Evolutionary conservation across 1,140 invertebrate species (phyloP), one percentile per base, ranked within the genome.

Genomic region (Oryctes rhinoceros): DNA sequence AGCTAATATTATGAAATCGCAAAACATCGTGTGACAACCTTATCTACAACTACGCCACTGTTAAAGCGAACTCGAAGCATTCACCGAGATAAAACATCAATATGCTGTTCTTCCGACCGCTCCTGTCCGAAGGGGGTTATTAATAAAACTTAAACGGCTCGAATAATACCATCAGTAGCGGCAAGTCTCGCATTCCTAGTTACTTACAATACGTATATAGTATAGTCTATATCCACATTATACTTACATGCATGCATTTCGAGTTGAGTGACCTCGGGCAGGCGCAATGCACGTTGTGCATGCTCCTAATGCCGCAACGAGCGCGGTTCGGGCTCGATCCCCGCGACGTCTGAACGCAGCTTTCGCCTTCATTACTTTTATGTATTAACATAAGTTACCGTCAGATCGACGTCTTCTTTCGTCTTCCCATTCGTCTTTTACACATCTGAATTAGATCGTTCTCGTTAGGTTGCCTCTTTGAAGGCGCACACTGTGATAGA

Each of bases 341-440:
- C 20, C 15, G 11, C 65, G 18, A 35, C 65, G 65, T 71, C 20
- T 71, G 35, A 71, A 35, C 65, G 65, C 24, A 18, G 65, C 65
- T 71, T 18, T 71, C 65, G 65, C 65, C 65, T 71, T 71, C 65
- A 35, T 71, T 71, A 71, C 24, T 71, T 71, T 71, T 71, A 71
- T 30, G 24, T 71, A 71, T 71, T 71, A n/a, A 18, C 65, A 71
- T 71, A 71, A 71, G 37, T 71, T 71, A 24, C 65, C 65, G 18
- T 71, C 18, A 7, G 24, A 71, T 71, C 65, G 65, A 37, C 65
- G 65, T 71, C 65, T 71, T 71, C 18, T 71, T 71, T 37, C 39
- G 65, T 30, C 24, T 59, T 59, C 53, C 6, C 53, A 18, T 59
- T 15, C 18, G 24, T 18, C 13, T 18, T 59, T 18, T 59, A 18